Evolutionary conservation across 2,113 vertebrate genomes (phyloP).

Genomic region (Hippoglossus stenolepis): DNA sequence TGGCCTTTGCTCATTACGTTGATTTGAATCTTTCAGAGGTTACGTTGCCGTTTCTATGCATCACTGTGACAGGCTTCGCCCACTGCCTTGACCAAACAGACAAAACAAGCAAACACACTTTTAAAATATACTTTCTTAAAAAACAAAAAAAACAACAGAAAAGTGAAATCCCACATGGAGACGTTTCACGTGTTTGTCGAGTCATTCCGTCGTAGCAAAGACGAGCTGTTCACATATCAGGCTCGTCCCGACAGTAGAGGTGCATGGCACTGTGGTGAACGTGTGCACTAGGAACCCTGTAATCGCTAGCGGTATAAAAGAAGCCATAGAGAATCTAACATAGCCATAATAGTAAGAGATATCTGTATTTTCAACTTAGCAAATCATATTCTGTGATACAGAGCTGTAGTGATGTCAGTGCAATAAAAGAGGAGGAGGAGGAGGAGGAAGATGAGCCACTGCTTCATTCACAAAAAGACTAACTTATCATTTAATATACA

Average conservation of each 20-base stretch:
- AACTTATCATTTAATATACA: too few relatives aligned
- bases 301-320: constrained; percentile 44
- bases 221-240: constrained; percentile 13
- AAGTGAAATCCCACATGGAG: not conserved
- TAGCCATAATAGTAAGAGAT: constrained; percentile 62
- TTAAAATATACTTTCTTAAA: not conserved
- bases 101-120: constrained; percentile 1
- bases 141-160: not conserved
- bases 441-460: not conserved
- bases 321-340: constrained; percentile 69
- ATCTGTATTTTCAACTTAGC: constrained; percentile 62
- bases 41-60: constrained; percentile 59
- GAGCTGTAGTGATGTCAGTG: constrained; percentile 48
- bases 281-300: constrained; percentile 19
- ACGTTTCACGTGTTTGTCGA: not conserved
- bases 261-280: constrained; percentile 60
- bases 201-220: not conserved
- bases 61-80: constrained; percentile 75
- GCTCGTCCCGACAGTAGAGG: constrained; percentile 21
- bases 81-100: constrained; percentile 73
- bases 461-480: too few relatives aligned
- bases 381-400: constrained; percentile 48
- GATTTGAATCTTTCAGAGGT: constrained; percentile 10
- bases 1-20: constrained; percentile 59
- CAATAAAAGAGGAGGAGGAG: constrained; percentile 31